Conservation (phyloP, 2,113 vertebrate species). For the Hippocampus mohnikei region DNA sequence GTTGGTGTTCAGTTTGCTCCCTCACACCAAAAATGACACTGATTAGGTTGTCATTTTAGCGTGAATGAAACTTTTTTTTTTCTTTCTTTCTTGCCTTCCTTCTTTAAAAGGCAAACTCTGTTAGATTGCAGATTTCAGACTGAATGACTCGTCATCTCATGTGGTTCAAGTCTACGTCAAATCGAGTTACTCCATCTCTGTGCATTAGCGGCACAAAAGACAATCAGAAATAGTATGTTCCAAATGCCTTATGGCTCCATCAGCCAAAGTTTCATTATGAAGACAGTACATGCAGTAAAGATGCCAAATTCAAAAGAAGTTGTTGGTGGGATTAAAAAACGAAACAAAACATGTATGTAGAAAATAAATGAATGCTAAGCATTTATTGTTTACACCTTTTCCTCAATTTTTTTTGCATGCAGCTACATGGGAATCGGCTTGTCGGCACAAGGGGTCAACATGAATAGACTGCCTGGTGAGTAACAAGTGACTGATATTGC, state of each 20-base stretch:
- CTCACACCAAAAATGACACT: no score
- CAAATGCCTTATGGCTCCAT: slow-evolving; percentile 6
- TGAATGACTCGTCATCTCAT: no score
- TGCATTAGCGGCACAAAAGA: no score
- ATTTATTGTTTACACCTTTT: not conserved
- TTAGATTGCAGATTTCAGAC: no score
- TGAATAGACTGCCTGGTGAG: slow-evolving; percentile 99
- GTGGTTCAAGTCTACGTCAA: no score
- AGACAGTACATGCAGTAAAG: not conserved
- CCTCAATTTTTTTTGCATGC: slow-evolving; percentile 60
- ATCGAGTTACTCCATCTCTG: no score
- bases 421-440: slow-evolving; percentile 99
- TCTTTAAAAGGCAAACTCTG: no score
- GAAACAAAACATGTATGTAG: not conserved
- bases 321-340: not conserved
- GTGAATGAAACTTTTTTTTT: no score
- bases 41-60: no score
- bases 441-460: slow-evolving; percentile 98
- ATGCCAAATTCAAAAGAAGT: not conserved
- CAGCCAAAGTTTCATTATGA: not conserved
- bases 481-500: slow-evolving; percentile 36
- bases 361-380: not conserved
- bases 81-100: no score
- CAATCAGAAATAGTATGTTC: not conserved
- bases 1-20: no score